Conservation (phyloP, 2,888 invertebrate genomes). For the Lysandra coridon region DNA sequence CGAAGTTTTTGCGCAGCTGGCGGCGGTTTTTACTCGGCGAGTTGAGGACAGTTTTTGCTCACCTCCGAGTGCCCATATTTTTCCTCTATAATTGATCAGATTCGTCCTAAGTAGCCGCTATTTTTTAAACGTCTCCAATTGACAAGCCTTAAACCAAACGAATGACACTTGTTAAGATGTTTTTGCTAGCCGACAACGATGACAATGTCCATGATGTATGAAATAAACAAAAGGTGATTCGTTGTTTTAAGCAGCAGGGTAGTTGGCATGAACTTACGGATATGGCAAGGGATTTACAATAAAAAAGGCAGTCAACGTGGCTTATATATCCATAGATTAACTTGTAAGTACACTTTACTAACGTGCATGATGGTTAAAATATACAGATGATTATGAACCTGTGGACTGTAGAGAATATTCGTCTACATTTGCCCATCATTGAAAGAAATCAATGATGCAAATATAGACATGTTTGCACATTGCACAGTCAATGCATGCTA, state of each 20-base stretch:
- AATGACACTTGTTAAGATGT: constrained; percentile 34
- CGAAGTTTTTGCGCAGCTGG: constrained; percentile 68
- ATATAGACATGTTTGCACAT: too few species aligned
- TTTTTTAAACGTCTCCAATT: constrained; percentile 49
- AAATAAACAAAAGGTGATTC: constrained; percentile 12
- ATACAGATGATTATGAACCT: too few species aligned
- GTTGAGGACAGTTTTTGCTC: constrained; percentile 64
- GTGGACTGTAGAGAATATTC: too few species aligned
- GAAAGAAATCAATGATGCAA: too few species aligned
- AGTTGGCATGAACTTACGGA: neutral
- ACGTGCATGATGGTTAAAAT: too few species aligned
- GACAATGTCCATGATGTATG: neutral
- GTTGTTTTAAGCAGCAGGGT: neutral
- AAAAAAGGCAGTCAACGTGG: neutral
- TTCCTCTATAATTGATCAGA: constrained; percentile 73
- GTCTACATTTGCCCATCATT: too few species aligned
- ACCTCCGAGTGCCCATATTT: constrained; percentile 70
- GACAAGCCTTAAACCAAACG: constrained; percentile 40
- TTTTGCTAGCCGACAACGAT: constrained; percentile 25
- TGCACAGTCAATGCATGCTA: too few species aligned
- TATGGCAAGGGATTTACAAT: neutral
- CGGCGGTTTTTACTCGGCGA: constrained; percentile 62
- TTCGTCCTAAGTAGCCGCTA: constrained; percentile 63
- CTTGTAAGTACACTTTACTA: neutral
- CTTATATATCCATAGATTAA: neutral